Percentiles rank a stretch among this genome's conserved stretches.
These are phyloP conservation scores for Achlya flavicornis DNA, from an alignment of 2,888 invertebrate genomes.

Conservation along the genomic window DNA sequence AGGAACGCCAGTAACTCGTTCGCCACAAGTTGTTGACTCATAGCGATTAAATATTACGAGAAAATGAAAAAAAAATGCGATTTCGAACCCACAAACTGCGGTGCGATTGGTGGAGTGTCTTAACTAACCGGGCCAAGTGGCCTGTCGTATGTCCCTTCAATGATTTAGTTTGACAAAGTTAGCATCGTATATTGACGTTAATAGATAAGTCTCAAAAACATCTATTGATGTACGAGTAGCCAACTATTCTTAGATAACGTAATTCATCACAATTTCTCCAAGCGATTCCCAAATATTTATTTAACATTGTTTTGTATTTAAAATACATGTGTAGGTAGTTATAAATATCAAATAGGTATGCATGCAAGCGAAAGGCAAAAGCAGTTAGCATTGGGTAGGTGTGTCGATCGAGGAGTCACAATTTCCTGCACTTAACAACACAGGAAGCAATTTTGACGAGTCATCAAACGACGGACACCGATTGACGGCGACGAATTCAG, in stretches of 20 bases:
- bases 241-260: background rate
- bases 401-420: slow-evolving; percentile 79
- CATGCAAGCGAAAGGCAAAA: slow-evolving; percentile 34
- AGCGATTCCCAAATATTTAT: background rate
- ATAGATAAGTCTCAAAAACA: too few species aligned
- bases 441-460: slow-evolving; percentile 82
- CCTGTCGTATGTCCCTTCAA: too few species aligned
- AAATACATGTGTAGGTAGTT: slow-evolving; percentile 22
- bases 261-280: background rate
- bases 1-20: too few species aligned
- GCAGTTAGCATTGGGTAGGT: slow-evolving; percentile 69
- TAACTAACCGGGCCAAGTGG: too few species aligned
- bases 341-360: slow-evolving; percentile 19
- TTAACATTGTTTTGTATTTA: background rate
- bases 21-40: too few species aligned
- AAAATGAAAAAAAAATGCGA: too few species aligned
- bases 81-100: too few species aligned
- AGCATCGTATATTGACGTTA: too few species aligned
- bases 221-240: too few species aligned
- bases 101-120: too few species aligned
- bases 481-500: slow-evolving; percentile 63
- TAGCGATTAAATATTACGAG: too few species aligned
- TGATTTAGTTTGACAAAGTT: too few species aligned
- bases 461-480: slow-evolving; percentile 79
- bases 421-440: slow-evolving; percentile 83